These are phyloP conservation scores for Egretta garzetta DNA, from an alignment of 2,113 vertebrate genomes.

Conservation along the genomic window DNA sequence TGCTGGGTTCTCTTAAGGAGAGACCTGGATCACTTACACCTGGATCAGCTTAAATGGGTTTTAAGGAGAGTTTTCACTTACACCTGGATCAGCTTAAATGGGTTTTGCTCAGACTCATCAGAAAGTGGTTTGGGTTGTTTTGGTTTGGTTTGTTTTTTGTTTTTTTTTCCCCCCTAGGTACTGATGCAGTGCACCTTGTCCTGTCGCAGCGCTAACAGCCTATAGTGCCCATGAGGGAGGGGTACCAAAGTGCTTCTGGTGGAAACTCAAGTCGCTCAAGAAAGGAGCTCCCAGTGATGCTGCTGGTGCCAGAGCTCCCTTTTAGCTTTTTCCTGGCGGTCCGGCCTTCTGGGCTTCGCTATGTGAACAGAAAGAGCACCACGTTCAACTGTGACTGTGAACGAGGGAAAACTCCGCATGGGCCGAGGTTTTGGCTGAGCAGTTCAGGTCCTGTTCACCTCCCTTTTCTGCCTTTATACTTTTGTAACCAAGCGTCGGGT, in stretches of 20 bases:
- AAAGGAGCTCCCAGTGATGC: rapidly evolving
- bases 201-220: rapidly evolving
- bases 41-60: not conserved
- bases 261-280: too few species aligned
- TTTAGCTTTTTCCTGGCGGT: rapidly evolving
- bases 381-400: not conserved
- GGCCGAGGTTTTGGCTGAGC: rapidly evolving
- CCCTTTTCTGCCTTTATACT: not conserved
- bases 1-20: not conserved
- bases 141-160: not conserved
- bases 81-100: not conserved
- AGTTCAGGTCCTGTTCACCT: not conserved
- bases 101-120: not conserved
- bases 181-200: rapidly evolving
- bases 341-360: not conserved
- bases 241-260: rapidly evolving
- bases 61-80: too few species aligned
- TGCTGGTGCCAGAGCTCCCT: not conserved
- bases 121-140: not conserved
- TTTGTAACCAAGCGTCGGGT: not conserved
- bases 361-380: rapidly evolving
- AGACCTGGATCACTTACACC: not conserved
- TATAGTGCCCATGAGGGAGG: rapidly evolving
- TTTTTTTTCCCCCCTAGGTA: rapidly evolving
- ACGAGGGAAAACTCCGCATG: rapidly evolving